Percentiles rank a stretch among this genome's conserved stretches.
Conservation (phyloP, 2,113 vertebrate genomes). For the Mirounga angustirostris region DNA sequence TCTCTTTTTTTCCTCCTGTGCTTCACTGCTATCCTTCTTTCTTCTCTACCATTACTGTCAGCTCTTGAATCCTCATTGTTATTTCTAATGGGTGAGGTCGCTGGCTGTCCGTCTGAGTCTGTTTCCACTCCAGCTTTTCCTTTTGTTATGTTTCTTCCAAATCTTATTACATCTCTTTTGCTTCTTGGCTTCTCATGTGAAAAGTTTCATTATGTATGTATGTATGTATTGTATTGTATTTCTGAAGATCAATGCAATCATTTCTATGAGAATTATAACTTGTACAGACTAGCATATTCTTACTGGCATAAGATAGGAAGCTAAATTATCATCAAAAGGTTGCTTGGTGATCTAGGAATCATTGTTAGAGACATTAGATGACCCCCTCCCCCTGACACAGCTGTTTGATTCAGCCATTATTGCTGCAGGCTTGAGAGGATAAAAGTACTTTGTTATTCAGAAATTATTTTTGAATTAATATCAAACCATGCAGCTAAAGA, state of each 20-base stretch:
- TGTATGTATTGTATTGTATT: not conserved
- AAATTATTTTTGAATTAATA: slow-evolving; percentile 56
- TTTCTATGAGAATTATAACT: not conserved
- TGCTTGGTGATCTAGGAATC: not conserved
- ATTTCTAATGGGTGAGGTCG: not conserved
- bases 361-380: not conserved
- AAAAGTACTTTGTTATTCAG: not conserved
- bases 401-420: not conserved
- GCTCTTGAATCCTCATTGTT: not conserved
- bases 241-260: not conserved
- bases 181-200: not conserved
- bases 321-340: not conserved
- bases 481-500: slow-evolving; percentile 7
- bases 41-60: not conserved
- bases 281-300: not conserved
- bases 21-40: not conserved
- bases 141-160: slow-evolving; percentile 6
- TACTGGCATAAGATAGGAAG: not conserved
- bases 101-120: not conserved
- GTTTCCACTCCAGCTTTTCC: not conserved
- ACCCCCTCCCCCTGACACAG: not conserved
- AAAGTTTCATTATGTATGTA: not conserved
- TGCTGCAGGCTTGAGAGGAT: slow-evolving; percentile 1
- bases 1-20: not conserved
- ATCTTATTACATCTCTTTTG: not conserved